Evolutionary conservation across 2,797 vertebrate species (phyloP).

Genomic region (Serranus cabrilla): DNA sequence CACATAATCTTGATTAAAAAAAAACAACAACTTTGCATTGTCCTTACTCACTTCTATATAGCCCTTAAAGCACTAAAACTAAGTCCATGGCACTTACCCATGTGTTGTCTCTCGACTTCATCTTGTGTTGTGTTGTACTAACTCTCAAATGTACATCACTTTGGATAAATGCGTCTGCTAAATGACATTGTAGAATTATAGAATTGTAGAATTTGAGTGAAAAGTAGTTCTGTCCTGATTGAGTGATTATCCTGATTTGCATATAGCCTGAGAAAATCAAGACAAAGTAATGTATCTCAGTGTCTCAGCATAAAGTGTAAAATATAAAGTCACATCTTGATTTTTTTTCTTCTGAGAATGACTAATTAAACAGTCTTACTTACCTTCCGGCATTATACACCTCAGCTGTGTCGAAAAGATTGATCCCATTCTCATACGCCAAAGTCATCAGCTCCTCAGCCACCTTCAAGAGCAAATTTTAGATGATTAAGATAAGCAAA

Average conservation of each 20-base stretch:
- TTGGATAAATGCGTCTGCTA: no score
- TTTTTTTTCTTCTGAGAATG: not conserved
- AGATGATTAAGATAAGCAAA: conserved; percentile 13
- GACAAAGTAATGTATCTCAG: not conserved
- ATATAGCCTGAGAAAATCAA: not conserved
- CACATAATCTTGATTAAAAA: no score
- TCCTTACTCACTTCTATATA: no score
- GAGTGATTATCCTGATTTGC: not conserved
- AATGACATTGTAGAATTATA: no score
- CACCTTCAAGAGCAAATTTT: conserved; percentile 79
- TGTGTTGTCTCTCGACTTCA: no score
- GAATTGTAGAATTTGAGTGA: no score
- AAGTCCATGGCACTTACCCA: no score
- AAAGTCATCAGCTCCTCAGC: conserved; percentile 95
- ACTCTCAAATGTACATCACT: no score
- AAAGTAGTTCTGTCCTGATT: no score
- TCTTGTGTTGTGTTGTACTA: no score
- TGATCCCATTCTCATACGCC: conserved; percentile 96
- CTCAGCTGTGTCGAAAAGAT: conserved; percentile 96
- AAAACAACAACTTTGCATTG: no score
- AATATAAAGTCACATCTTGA: not conserved
- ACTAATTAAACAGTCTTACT: conserved; percentile 57
- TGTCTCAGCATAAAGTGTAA: not conserved
- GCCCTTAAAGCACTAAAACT: no score
- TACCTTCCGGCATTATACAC: conserved; percentile 94